phyloP scores from a whole-genome alignment of 2,797 vertebrate species.

The Cephalopachus bancanus region DNA sequence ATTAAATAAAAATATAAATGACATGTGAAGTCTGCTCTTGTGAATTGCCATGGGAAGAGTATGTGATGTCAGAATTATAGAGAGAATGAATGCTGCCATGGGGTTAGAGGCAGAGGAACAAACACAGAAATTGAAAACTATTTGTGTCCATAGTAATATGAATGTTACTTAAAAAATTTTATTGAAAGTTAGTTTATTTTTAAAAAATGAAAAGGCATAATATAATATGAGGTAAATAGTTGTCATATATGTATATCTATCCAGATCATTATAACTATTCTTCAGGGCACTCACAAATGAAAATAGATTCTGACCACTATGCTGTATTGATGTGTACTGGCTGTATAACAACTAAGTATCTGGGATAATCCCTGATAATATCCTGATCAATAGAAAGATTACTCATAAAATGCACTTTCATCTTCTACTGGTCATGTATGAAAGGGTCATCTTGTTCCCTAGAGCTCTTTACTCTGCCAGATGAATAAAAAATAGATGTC shows the following conservation, averaged over 20 bases:
- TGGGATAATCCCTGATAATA: not conserved
- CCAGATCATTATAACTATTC: not conserved
- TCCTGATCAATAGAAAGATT: constrained; percentile 22
- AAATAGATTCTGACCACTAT: not conserved
- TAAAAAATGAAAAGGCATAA: not conserved
- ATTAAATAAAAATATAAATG: constrained; percentile 6
- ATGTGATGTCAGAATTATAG: not conserved
- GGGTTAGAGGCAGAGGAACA: not conserved
- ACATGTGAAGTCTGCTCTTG: not conserved
- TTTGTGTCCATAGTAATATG: not conserved
- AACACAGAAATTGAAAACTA: not conserved
- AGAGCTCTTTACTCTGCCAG: constrained; percentile 35
- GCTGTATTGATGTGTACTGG: not conserved
- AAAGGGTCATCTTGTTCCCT: constrained; percentile 67
- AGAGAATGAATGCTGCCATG: no score
- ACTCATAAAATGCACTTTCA: constrained; percentile 31
- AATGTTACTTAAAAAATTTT: not conserved
- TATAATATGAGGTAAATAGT: not conserved
- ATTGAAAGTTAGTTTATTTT: not conserved
- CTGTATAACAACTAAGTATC: not conserved
- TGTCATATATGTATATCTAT: not conserved
- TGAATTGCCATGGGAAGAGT: not conserved
- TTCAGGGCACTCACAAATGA: not conserved
- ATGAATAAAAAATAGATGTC: constrained; percentile 64
- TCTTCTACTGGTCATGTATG: constrained; percentile 15